Percentiles rank a stretch among this genome's conserved stretches.
phyloP scores from a whole-genome alignment of 2,888 invertebrate species.

The Machimus atricapillus region DNA sequence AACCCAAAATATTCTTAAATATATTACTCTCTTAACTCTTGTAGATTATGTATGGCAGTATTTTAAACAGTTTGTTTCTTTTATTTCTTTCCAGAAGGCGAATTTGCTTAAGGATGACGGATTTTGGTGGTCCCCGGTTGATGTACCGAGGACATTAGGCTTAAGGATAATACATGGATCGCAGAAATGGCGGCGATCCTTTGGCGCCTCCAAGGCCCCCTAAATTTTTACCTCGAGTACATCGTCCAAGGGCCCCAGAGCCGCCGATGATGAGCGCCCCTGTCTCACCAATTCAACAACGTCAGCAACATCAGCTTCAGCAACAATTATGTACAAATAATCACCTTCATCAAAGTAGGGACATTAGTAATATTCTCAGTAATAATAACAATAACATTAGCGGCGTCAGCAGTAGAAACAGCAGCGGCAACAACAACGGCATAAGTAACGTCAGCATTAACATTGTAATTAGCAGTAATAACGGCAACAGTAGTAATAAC shows the following conservation, averaged over 20 bases:
- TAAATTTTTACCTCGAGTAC: constrained; percentile 75
- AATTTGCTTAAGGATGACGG: constrained; percentile 67
- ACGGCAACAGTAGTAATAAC: constrained; percentile 41
- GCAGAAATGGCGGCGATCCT: constrained; percentile 76
- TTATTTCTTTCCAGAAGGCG: constrained; percentile 66
- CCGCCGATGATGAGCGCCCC: constrained; percentile 65
- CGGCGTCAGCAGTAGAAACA: constrained; percentile 52
- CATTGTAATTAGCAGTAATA: constrained; percentile 39
- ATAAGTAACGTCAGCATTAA: constrained; percentile 47
- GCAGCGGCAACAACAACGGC: constrained; percentile 49
- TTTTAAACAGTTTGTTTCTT: constrained; percentile 33
- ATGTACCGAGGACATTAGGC: constrained; percentile 63
- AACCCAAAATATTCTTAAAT: too few species aligned
- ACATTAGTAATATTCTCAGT: constrained; percentile 40
- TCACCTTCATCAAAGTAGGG: constrained; percentile 49
- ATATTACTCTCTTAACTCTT: neutral
- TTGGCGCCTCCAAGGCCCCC: constrained; percentile 78
- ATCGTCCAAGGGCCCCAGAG: constrained; percentile 69
- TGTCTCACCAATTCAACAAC: constrained; percentile 48
- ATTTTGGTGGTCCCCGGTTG: constrained; percentile 71
- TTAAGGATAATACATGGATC: constrained; percentile 69
- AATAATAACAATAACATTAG: constrained; percentile 43
- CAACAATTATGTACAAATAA: constrained; percentile 53
- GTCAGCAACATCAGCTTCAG: constrained; percentile 49
- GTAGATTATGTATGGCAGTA: neutral